These are phyloP conservation scores for Melanostoma mellinum DNA, from an alignment of 2,888 invertebrate species.

Conservation along the genomic window DNA sequence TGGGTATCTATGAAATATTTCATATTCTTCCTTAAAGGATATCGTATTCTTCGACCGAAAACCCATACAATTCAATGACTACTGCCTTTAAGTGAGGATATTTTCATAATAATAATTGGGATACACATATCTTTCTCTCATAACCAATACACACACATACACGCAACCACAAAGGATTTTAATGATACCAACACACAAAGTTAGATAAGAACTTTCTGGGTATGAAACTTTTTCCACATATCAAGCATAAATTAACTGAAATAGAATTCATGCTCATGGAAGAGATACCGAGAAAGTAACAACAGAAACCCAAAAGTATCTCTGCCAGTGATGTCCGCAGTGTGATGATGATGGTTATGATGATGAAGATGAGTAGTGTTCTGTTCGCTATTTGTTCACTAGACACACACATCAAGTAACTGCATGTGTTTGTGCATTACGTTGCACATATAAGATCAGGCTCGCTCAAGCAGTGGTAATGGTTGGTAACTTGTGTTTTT, in stretches of 20 bases:
- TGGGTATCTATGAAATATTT: neutral
- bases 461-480: too few species aligned
- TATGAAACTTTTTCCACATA: neutral
- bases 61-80: slow-evolving; percentile 7
- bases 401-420: neutral
- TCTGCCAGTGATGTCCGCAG: slow-evolving; percentile 50
- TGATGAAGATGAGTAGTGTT: neutral
- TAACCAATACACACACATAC: neutral
- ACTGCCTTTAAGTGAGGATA: slow-evolving; percentile 1
- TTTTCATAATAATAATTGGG: slow-evolving; percentile 6
- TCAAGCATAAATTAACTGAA: slow-evolving; percentile 42
- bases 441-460: too few species aligned
- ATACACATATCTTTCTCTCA: neutral
- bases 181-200: neutral
- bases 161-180: neutral
- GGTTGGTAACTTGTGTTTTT: too few species aligned
- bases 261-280: slow-evolving; percentile 16
- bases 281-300: slow-evolving; percentile 18
- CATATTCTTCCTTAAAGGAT: neutral
- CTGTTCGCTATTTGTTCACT: neutral
- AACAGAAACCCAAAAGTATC: slow-evolving; percentile 29
- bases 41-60: neutral
- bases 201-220: neutral
- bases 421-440: too few species aligned
- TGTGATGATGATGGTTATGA: slow-evolving; percentile 11